Base-by-base conservation (phyloP, 2,113 vertebrate genomes). In the Ailurus styani region DNA sequence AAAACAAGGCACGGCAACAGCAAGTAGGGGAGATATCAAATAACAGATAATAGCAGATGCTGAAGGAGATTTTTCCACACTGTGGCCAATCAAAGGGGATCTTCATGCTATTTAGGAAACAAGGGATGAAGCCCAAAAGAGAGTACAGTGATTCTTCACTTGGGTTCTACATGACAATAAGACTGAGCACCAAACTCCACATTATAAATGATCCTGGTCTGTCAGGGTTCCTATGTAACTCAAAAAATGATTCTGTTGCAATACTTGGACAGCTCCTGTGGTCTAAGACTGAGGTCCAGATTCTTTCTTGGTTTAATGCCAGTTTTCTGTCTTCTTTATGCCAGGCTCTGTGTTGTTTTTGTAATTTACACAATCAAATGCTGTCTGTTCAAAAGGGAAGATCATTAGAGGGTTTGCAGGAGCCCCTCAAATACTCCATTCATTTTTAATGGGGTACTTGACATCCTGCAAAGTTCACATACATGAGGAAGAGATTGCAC, bases 381-480 rank as follows among this genome's bases (percentile, higher is more conserved):
- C 42, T 52, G 29, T 91, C 81, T 92, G 79, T 85, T 81, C 88
- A 94, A 93, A 97, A 72, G 54, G n/a, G 73, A 55, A 97, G 88
- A 95, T 95, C 97, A 97, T 94, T 88, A 86, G 82, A 85, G 70
- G 73, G 93, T 87, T 96, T 93, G 52, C 82, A 73, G 89, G 75
- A 93, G 55, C 54, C 93, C 91, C 73, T 96, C 78, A 89, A 93
- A 97, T 62, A 78, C 42, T 85, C 72, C 57, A 87, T 96, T 93
- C 95, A 96, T 93, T 97, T 97, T 98, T 97, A 96, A 95, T 95
- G 82, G 70, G 52, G 89, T 93, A 82, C 86, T 98, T 97, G 95
- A 95, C 95, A 82, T 86, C 97, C 93, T 37, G 37, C n/a, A 55
- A 98, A 93, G 93, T 95, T 95, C 89, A 94, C 87, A 93, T 42